phyloP scores from a whole-genome alignment of 2,113 vertebrate species.

The Phylloscopus trochilus region DNA sequence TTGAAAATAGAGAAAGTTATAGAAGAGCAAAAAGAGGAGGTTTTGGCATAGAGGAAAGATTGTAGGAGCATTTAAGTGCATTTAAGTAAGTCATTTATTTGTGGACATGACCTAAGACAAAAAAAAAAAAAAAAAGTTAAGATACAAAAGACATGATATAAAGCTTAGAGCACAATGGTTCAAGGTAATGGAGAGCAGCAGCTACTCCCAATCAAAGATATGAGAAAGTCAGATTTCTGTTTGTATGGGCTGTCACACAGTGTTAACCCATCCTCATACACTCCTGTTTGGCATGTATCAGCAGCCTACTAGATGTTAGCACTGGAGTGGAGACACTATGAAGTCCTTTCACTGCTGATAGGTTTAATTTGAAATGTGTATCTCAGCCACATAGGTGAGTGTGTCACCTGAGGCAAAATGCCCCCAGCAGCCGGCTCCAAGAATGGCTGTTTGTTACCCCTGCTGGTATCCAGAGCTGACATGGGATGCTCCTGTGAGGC shows the following conservation, averaged over 20 bases:
- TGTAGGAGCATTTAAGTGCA: not conserved
- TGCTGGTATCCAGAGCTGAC: accelerated
- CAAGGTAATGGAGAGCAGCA: not conserved
- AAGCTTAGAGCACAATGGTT: not conserved
- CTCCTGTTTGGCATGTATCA: not conserved
- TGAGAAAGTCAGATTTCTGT: not conserved
- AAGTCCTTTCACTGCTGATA: not conserved
- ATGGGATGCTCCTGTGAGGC: not conserved
- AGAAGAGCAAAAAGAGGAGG: not conserved
- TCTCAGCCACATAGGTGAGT: not conserved
- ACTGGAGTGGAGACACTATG: not conserved
- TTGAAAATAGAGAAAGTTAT: not conserved
- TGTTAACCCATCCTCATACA: not conserved
- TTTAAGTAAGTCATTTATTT: not conserved
- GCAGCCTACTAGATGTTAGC: not conserved
- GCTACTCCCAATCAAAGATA: not conserved
- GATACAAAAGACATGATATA: not conserved
- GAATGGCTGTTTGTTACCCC: not conserved
- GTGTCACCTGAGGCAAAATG: not conserved
- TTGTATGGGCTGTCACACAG: not conserved
- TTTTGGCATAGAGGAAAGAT: not conserved
- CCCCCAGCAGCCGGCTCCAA: not conserved
- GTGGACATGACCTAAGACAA: not conserved
- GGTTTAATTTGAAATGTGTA: not conserved
- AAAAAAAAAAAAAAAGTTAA: not conserved